Evolutionary conservation across 2,888 invertebrate genomes (phyloP).

Genomic region (Dynastes maya): DNA sequence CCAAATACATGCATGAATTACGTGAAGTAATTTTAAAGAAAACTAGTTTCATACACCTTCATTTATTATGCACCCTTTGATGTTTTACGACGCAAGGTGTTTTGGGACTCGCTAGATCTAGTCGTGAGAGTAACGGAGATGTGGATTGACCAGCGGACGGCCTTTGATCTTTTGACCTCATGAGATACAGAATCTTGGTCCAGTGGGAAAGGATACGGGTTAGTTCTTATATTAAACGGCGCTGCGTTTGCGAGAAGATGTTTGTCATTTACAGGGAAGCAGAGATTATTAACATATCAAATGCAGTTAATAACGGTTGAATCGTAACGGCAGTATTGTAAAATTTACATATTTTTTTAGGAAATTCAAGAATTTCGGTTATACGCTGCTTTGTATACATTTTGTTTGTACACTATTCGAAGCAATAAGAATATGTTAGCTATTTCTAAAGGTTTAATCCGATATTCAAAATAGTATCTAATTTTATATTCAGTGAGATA

Average conservation of each 20-base stretch:
- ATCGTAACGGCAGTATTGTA: not conserved
- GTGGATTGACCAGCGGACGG: conserved; percentile 39
- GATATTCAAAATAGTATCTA: no score
- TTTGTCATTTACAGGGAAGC: conserved; percentile 7
- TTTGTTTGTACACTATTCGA: no score
- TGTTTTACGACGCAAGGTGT: conserved; percentile 49
- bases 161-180: conserved; percentile 51
- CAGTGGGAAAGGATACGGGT: conserved; percentile 56
- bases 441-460: no score
- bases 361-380: not conserved
- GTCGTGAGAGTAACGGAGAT: conserved; percentile 46
- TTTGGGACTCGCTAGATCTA: conserved; percentile 40
- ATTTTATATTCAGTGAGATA: no score
- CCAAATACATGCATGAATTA: not conserved
- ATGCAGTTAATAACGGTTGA: conserved; percentile 33
- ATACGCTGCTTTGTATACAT: not conserved
- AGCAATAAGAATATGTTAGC: no score
- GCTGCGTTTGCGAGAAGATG: conserved; percentile 11
- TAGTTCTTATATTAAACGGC: conserved; percentile 35
- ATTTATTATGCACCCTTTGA: conserved; percentile 54
- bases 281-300: conserved; percentile 49
- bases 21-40: conserved; percentile 41
- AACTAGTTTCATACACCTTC: conserved; percentile 43
- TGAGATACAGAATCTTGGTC: conserved; percentile 55
- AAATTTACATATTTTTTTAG: conserved; percentile 17